Percentiles rank a stretch among this genome's conserved stretches.
phyloP scores from a whole-genome alignment of 2,888 invertebrate species.

The Ferrisia virgata region DNA sequence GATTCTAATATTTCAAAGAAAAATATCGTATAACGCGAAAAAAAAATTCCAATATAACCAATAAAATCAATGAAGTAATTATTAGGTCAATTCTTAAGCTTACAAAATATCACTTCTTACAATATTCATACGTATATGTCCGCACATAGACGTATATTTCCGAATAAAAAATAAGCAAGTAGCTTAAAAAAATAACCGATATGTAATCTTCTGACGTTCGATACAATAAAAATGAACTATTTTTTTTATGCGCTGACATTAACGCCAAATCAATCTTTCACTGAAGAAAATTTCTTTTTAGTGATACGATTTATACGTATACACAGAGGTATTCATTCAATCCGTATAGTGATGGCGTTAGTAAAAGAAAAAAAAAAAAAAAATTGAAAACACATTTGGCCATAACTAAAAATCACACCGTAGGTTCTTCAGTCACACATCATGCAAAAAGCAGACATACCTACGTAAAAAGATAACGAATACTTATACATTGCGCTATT shows the following conservation, averaged over 20 bases:
- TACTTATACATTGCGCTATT: neutral
- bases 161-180: no score
- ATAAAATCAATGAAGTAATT: neutral
- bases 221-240: neutral
- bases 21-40: neutral
- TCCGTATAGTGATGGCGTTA: neutral
- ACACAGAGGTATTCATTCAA: neutral
- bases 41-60: neutral
- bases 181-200: no score
- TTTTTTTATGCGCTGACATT: neutral
- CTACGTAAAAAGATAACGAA: neutral
- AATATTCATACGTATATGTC: no score
- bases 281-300: neutral
- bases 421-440: neutral
- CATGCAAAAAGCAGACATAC: neutral
- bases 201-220: no score
- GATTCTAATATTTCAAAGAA: neutral
- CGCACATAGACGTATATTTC: no score
- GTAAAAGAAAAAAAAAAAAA: no score
- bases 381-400: neutral
- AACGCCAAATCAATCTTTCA: neutral
- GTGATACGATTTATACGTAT: neutral
- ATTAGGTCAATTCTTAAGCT: neutral
- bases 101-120: no score
- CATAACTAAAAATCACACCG: neutral